A percentile compares a stretch with the other conserved stretches of the same genome.
Conservation (phyloP, 2,888 invertebrate genomes). For the Drosophila atripex region DNA sequence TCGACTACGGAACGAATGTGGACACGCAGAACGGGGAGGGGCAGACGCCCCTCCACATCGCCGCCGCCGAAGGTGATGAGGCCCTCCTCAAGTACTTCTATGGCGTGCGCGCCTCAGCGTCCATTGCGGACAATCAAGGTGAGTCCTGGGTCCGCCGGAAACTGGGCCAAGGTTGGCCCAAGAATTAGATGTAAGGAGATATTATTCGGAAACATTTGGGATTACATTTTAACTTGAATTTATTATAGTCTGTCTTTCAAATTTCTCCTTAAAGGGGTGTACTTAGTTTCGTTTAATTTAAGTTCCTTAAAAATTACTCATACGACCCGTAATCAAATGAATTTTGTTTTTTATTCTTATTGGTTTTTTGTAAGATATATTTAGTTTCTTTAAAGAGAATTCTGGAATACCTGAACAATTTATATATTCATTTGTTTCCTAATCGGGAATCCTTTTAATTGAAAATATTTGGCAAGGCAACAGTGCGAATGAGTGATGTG, state of each 20-base stretch:
- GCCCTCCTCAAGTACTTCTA: constrained; percentile 97
- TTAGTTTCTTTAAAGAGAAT: too few species aligned
- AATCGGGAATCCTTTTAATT: too few species aligned
- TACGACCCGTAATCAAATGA: too few species aligned
- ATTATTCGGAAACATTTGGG: not conserved
- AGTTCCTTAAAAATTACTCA: too few species aligned
- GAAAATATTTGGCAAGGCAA: too few species aligned
- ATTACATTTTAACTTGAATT: not conserved
- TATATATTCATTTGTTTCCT: too few species aligned
- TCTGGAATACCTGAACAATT: too few species aligned
- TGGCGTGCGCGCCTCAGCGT: constrained; percentile 96
- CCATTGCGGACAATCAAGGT: constrained; percentile 96
- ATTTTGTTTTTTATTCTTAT: too few species aligned
- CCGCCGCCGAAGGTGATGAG: constrained; percentile 98
- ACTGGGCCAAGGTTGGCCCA: constrained; percentile 15
- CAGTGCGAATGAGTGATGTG: not conserved
- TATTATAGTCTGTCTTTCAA: too few species aligned
- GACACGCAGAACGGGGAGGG: constrained; percentile 97
- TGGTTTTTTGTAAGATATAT: too few species aligned
- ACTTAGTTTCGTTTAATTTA: too few species aligned
- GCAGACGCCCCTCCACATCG: constrained; percentile 97
- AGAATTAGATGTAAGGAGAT: not conserved
- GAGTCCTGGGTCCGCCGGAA: constrained; percentile 34
- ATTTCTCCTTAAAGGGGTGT: too few species aligned
- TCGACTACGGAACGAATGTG: constrained; percentile 95